Conservation (phyloP, 2,888 invertebrate species). For the Andrena bucephala region DNA sequence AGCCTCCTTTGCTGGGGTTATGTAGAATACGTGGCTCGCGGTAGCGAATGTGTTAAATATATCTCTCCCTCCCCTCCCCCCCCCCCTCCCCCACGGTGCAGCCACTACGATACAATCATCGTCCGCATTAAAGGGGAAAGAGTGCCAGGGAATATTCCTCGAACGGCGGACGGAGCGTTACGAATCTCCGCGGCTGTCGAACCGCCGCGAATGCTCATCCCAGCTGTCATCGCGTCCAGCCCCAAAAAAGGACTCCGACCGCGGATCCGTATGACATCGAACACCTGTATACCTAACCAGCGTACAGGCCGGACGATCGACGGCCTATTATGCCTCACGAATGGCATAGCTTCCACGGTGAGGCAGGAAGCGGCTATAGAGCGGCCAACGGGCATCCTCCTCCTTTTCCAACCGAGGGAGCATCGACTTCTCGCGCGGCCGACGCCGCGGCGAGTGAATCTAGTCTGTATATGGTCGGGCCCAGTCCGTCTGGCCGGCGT, state of each 20-base stretch:
- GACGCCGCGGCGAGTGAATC: slow-evolving; percentile 76
- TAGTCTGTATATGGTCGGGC: slow-evolving; percentile 82
- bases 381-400: slow-evolving; percentile 20
- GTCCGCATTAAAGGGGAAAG: too few species aligned
- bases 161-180: too few species aligned
- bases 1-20: too few species aligned
- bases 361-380: slow-evolving; percentile 51
- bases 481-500: slow-evolving; percentile 75
- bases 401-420: slow-evolving; percentile 38
- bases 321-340: slow-evolving; percentile 57
- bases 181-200: not conserved
- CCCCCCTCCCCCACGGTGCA: too few species aligned
- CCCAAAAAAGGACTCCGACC: slow-evolving; percentile 32
- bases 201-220: not conserved
- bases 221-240: slow-evolving; percentile 32
- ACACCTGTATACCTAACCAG: slow-evolving; percentile 47
- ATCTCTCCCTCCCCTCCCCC: too few species aligned
- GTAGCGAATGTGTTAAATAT: too few species aligned
- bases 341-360: slow-evolving; percentile 51
- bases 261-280: slow-evolving; percentile 43
- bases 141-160: too few species aligned
- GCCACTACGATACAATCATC: too few species aligned
- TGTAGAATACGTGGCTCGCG: too few species aligned
- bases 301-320: slow-evolving; percentile 41
- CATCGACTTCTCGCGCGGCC: slow-evolving; percentile 58